phyloP scores from a whole-genome alignment of 2,888 invertebrate genomes.

The Diarsia brunnea region DNA sequence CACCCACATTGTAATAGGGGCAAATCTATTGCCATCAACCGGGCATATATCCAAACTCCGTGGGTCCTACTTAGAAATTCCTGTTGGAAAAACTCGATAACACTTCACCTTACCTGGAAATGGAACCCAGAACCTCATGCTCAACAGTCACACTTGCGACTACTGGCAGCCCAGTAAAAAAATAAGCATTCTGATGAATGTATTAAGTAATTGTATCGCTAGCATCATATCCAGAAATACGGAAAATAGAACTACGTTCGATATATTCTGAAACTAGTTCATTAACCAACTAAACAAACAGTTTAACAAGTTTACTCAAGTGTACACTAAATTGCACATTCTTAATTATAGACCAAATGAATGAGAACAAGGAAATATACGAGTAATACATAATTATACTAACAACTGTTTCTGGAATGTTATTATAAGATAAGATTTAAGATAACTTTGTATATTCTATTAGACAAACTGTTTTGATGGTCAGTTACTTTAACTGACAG shows the following conservation, averaged over 20 bases:
- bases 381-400: background rate
- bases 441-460: constrained; percentile 34
- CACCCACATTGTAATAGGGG: background rate
- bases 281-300: constrained; percentile 25
- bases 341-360: constrained; percentile 1
- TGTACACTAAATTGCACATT: constrained; percentile 20
- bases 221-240: background rate
- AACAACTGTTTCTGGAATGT: background rate
- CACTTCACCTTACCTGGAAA: too few relatives aligned
- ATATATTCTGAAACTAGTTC: constrained; percentile 5
- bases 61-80: too few relatives aligned
- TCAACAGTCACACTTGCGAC: too few relatives aligned
- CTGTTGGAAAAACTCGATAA: too few relatives aligned
- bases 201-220: background rate
- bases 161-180: too few relatives aligned
- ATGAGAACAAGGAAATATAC: background rate
- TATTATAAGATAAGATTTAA: constrained; percentile 49
- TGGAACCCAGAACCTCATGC: too few relatives aligned
- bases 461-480: constrained; percentile 58
- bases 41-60: too few relatives aligned
- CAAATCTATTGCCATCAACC: background rate
- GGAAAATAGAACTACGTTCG: background rate
- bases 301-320: constrained; percentile 38
- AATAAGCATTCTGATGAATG: background rate
- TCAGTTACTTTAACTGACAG: constrained; percentile 62